Percentiles rank a stretch among this genome's conserved stretches.
Evolutionary conservation across 2,113 vertebrate genomes (phyloP).

Genomic region (Triplophysa tibetana): DNA sequence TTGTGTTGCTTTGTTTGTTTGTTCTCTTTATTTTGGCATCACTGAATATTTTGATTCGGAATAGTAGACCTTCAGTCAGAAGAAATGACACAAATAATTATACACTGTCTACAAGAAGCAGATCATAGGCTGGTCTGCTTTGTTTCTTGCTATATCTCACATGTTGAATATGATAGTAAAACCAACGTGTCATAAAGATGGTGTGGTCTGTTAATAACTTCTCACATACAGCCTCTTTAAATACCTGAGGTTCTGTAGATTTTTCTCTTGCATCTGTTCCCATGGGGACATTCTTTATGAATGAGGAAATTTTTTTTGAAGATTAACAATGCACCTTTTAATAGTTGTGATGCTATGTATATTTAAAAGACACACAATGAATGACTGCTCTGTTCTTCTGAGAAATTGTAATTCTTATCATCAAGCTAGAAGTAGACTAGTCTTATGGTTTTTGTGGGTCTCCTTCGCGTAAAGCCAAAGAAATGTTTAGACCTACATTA

Average conservation of each 20-base stretch:
- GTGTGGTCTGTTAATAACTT: not conserved
- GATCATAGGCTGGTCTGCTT: conserved; percentile 12
- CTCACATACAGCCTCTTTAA: not conserved
- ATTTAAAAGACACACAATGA: conserved; percentile 42
- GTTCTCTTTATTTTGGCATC: conserved; percentile 9
- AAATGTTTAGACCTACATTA: conserved; percentile 11
- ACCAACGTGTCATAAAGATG: not conserved
- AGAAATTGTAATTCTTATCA: conserved; percentile 13
- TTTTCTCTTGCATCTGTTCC: not conserved
- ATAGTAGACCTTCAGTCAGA: not conserved
- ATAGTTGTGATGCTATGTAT: conserved; percentile 8
- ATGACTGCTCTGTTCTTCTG: conserved; percentile 25
- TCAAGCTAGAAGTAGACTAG: conserved; percentile 25
- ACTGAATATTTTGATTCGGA: conserved; percentile 10
- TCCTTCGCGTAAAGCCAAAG: conserved; percentile 35
- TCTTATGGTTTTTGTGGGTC: conserved; percentile 1
- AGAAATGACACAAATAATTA: not conserved
- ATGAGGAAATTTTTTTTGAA: conserved; percentile 25
- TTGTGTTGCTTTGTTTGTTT: conserved; percentile 7
- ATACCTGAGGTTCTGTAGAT: not conserved
- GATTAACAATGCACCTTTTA: conserved; percentile 37
- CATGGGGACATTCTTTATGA: not conserved
- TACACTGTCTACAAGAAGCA: conserved; percentile 26
- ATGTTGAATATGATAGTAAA: conserved; percentile 9
- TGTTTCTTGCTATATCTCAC: conserved; percentile 15